Evolutionary conservation across 1,140 invertebrate species (phyloP), one percentile per base, ranked within the genome.

Genomic region (Papilio dardanus): DNA sequence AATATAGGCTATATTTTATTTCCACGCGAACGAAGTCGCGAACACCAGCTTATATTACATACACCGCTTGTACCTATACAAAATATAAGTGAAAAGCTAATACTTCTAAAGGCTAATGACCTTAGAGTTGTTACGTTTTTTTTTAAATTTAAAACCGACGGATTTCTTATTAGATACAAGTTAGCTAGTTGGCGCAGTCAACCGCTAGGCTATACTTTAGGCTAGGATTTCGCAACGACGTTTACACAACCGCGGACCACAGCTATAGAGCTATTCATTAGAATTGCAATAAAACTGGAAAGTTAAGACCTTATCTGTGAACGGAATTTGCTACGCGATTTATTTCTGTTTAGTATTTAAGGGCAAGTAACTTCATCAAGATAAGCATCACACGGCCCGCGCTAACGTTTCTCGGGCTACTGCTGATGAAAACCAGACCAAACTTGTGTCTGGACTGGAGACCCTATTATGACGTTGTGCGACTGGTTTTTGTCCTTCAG

Each of bases 401-500:
- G n/a, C n/a, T n/a, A n/a, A n/a, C n/a, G n/a, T n/a, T n/a, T n/a
- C n/a, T n/a, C n/a, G n/a, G n/a, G n/a, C n/a, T n/a, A n/a, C n/a
- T n/a, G n/a, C n/a, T n/a, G n/a, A n/a, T n/a, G n/a, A n/a, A n/a
- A n/a, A n/a, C n/a, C n/a, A n/a, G n/a, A n/a, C n/a, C n/a, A n/a
- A n/a, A n/a, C n/a, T n/a, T n/a, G n/a, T n/a, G n/a, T n/a, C n/a
- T n/a, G n/a, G n/a, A n/a, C n/a, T n/a, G n/a, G n/a, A 37, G 3
- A 10, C 12, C 35, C 35, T 37, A 1, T 37, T 83, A 99, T 98
- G 77, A 99, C 97, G 93, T 99, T 99, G 94, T 99, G 97, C 85
- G 96, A 95, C 87, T 96, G 96, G 85, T 99, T 98, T 77, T 97
- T 96, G 93, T 99, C 99, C 90, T 98, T 98, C 88, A 97, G 97